Base-by-base conservation (phyloP, 2,888 invertebrate genomes). In the Quadroppia sp. region DNA sequence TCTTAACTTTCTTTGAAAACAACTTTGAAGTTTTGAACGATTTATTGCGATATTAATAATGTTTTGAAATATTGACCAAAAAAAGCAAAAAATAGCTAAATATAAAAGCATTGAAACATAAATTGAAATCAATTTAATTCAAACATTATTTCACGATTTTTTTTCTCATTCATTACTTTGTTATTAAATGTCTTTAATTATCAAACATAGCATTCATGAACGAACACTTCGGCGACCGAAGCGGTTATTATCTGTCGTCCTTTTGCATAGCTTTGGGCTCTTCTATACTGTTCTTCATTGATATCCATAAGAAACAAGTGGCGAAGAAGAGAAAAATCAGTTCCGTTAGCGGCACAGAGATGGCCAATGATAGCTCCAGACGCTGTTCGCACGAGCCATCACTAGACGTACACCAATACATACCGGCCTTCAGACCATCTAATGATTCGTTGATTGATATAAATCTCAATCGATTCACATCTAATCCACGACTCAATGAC, bases 241-340 rank as follows among this genome's bases (percentile, higher is more conserved):
- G 89, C 20, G 91, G 91, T 15, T 92, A 91, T 83, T 91, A 91
- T 84, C 89, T 91, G 84, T 90, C 90, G 80, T 89, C 90, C 2
- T 88, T 89, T 7, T 90, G 90, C 81, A 89, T 89, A 23, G 85
- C 91, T 75, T 86, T 90, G 71, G 91, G 91, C 23, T 89, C 90
- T 76, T 84, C 90, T 78, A 87, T 89, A 13, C 86, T 91, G 76
- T 91, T 91, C 84, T 87, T 91, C 80, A 90, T 91, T 78, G 91
- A 91, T 83, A 84, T 91, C 76, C 90, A 91, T 81, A 85, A 89
- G 78, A 85, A 90, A 77, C 89, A 73, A 20, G 74, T 76, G 3
- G 83, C 89, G 89, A 83, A 88, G 87, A 36, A 77, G 84, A 76
- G 85, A 59, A 78, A 77, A 71, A 76, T 72, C 71, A 77, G 59